These are phyloP conservation scores for Vanessa tameamea DNA, from an alignment of 1,140 invertebrate genomes.

Conservation along the genomic window DNA sequence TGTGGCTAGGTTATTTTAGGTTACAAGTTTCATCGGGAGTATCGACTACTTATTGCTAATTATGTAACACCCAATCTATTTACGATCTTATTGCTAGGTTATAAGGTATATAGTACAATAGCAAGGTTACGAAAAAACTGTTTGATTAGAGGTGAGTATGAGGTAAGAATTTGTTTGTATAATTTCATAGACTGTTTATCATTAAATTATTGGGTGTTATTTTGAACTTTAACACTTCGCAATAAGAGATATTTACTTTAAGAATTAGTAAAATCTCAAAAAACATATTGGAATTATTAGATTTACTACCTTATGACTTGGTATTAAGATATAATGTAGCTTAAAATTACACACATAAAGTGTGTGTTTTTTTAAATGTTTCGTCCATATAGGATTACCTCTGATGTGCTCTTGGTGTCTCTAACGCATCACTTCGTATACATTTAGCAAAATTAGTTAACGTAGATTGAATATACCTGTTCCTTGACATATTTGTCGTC, in stretches of 20 bases:
- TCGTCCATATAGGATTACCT: too few species aligned
- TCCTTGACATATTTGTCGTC: too few species aligned
- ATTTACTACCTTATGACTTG: too few species aligned
- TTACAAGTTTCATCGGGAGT: background rate
- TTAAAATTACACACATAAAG: too few species aligned
- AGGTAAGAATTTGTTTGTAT: conserved; percentile 15
- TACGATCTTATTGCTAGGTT: background rate
- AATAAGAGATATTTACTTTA: background rate
- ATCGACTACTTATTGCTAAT: conserved; percentile 3
- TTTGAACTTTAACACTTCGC: background rate
- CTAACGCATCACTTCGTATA: too few species aligned
- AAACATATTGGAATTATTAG: too few species aligned
- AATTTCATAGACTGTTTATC: background rate
- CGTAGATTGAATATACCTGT: too few species aligned
- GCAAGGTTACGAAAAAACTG: background rate
- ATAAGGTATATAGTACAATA: background rate
- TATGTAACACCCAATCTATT: background rate
- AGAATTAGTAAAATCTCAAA: too few species aligned
- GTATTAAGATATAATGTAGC: too few species aligned
- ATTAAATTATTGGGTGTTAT: background rate
- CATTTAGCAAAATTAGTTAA: too few species aligned
- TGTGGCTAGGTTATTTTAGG: conserved; percentile 12
- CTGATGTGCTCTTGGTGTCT: too few species aligned
- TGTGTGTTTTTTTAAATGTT: too few species aligned
- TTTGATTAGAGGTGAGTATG: conserved; percentile 3